Evolutionary conservation across 2,797 vertebrate genomes (phyloP), one percentile per base, ranked within the genome.

Genomic region (Sebastes kiyomatsui): DNA sequence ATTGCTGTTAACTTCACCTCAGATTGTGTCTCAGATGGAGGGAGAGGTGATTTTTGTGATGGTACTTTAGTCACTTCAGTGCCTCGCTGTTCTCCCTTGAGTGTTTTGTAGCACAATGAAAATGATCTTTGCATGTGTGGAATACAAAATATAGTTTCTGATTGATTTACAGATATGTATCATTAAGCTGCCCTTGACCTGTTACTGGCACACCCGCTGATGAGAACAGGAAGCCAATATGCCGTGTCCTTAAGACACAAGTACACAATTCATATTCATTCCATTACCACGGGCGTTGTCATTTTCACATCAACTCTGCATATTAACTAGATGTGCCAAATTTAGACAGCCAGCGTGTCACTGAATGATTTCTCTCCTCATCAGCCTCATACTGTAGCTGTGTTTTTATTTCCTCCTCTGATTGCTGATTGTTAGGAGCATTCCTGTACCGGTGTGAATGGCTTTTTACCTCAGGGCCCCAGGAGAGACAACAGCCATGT

Each of bases 291-390:
- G 13, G 22, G 16, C 27, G 46, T 76, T 62, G 33, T 22, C 6
- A 42, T 72, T 56, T 74, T 66, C 35, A 81, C 70, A 69, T 42
- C 58, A 75, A 46, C 22, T 10, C 72, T 75, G 79, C 59, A 75
- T 80, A 38, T 77, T 76, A 83, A 83, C 46, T 2, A 70, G 23
- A 18, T 55, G 59, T 66, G 71, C 60, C 66, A 72, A 28, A 70
- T 82, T 58, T 61, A 83, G 77, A 67, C 59, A n/a, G 27, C 20
- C 38, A 30, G 22, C 13, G 8, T 25, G 70, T 28, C 46, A 28
- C 13, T 65, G 27, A 65, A 59, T 55, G 16, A 32, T 46, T 33
- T 5, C 4, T 56, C 58, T 72, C 14, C 55, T 66, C 66, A 32
- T 79, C 71, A 65, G 61, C 38, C 46, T 18, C 68, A 68, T 6